Conservation (phyloP, 2,113 vertebrate species). For the Tretioscincus oriximinensis region DNA sequence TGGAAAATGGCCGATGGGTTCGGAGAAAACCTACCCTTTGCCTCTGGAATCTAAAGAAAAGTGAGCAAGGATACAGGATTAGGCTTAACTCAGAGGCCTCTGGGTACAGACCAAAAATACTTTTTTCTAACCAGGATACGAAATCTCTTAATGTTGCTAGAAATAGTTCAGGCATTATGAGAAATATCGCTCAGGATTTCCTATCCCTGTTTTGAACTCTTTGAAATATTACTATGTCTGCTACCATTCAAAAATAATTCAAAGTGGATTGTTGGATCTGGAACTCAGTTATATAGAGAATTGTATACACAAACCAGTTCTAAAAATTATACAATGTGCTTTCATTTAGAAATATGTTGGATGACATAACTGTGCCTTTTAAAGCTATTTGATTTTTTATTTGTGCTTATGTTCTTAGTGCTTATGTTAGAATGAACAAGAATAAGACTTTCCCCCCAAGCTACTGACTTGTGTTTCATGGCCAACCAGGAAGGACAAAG, state of each 20-base stretch:
- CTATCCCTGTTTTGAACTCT: background rate
- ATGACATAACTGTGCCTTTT: background rate
- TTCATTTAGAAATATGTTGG: background rate
- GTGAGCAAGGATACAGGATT: slow-evolving; percentile 22
- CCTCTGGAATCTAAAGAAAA: slow-evolving; percentile 81
- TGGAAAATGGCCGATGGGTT: slow-evolving; percentile 95
- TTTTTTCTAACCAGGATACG: background rate
- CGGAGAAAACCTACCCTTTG: slow-evolving; percentile 84
- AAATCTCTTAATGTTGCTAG: background rate
- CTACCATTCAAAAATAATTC: background rate
- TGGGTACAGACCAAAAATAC: background rate
- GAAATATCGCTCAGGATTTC: background rate
- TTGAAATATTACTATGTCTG: background rate
- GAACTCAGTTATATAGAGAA: background rate
- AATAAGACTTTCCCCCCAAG: background rate
- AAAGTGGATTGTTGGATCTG: background rate
- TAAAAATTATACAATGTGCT: background rate
- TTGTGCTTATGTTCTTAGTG: background rate
- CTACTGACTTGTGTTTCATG: background rate
- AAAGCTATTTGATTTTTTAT: background rate
- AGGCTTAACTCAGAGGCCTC: background rate
- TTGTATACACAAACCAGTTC: background rate
- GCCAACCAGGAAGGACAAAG: background rate
- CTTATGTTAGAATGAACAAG: background rate
- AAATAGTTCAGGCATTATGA: background rate